Percentiles rank a stretch among this genome's conserved stretches.
Evolutionary conservation across 2,113 vertebrate genomes (phyloP).

Genomic region (Nestor notabilis): DNA sequence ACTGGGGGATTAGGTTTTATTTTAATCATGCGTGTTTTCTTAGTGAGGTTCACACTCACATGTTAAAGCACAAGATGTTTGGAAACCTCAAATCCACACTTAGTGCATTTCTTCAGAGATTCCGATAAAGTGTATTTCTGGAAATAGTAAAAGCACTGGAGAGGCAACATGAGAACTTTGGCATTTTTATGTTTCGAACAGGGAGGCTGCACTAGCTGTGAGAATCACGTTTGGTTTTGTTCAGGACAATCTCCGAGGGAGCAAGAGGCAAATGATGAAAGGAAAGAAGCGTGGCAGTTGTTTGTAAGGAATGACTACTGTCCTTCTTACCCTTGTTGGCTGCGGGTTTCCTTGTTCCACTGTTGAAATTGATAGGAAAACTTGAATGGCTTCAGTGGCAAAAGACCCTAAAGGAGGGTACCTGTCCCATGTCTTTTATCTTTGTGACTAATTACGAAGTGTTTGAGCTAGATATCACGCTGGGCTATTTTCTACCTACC

Average conservation of each 20-base stretch:
- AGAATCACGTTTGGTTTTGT: not conserved
- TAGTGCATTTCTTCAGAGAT: not conserved
- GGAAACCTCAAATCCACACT: not conserved
- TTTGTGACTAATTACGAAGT: not conserved
- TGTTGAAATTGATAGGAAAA: not conserved
- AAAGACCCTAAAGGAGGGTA: not conserved
- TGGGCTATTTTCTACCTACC: not conserved
- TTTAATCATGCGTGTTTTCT: not conserved
- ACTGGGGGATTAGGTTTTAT: not conserved
- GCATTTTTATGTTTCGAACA: not conserved
- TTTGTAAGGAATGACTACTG: not conserved
- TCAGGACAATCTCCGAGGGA: not conserved
- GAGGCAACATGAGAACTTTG: not conserved
- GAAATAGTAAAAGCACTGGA: not conserved
- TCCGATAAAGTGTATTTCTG: not conserved
- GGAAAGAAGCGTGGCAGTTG: not conserved
- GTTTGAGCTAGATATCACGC: not conserved
- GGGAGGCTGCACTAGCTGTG: not conserved
- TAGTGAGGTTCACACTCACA: not conserved
- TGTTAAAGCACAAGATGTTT: not conserved
- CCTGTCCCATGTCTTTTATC: not conserved
- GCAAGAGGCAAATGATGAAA: conserved; percentile 7
- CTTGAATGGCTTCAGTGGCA: not conserved
- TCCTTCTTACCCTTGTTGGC: not conserved
- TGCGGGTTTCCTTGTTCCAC: not conserved